A percentile compares a stretch with the other conserved stretches of the same genome.
phyloP scores from a whole-genome alignment of 1,140 invertebrate genomes.

The Ridgeia piscesae region DNA sequence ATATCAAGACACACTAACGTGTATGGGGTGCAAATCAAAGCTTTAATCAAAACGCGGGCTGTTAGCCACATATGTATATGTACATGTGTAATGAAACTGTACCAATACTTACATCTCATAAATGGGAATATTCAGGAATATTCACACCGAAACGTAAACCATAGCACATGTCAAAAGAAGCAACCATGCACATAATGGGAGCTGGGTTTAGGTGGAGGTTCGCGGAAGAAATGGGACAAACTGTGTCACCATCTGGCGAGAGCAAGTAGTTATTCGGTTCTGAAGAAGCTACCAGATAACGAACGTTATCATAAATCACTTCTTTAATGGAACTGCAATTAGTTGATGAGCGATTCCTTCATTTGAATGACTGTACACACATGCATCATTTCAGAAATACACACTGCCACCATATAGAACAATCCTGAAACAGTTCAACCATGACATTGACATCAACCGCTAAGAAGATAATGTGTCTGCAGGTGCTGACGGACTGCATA shows the following conservation, averaged over 20 bases:
- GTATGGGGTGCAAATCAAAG: background rate
- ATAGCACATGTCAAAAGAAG: background rate
- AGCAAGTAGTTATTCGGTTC: no score
- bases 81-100: background rate
- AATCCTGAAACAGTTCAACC: background rate
- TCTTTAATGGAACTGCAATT: no score
- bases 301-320: no score
- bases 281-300: no score
- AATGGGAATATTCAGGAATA: background rate
- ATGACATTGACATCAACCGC: background rate
- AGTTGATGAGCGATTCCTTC: no score
- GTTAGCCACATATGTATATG: background rate
- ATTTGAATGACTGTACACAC: background rate
- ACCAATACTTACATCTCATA: background rate
- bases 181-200: no score
- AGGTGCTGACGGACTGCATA: background rate
- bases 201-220: background rate
- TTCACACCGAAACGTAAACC: background rate
- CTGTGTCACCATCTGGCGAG: no score
- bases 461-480: background rate
- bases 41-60: background rate
- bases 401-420: background rate
- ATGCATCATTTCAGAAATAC: background rate
- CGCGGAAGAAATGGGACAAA: background rate
- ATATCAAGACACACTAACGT: background rate